phyloP scores from a whole-genome alignment of 2,797 vertebrate species.

The Lophotriccus pileatus region DNA sequence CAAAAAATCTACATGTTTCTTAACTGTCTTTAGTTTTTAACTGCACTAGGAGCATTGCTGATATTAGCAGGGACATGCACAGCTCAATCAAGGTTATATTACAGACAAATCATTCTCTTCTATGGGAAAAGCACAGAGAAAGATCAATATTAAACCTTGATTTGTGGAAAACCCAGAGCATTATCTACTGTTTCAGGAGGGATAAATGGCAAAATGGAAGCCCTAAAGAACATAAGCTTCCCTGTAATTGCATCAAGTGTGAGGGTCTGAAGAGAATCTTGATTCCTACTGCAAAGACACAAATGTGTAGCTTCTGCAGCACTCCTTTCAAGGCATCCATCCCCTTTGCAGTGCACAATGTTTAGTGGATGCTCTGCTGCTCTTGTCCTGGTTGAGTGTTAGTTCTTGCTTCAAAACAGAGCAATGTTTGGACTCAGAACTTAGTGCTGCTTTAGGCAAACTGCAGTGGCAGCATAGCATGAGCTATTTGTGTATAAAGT shows the following conservation, averaged over 20 bases:
- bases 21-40: neutral
- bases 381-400: neutral
- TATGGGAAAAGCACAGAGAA: neutral
- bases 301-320: neutral
- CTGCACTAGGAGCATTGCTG: neutral
- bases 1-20: neutral
- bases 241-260: slow-evolving; percentile 21
- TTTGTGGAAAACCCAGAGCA: neutral
- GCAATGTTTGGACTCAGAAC: neutral
- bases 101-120: slow-evolving; percentile 1
- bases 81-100: slow-evolving; percentile 27
- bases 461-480: neutral
- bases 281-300: neutral
- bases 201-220: slow-evolving; percentile 1
- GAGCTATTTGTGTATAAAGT: neutral
- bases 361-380: neutral
- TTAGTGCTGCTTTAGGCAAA: neutral
- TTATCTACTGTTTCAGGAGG: slow-evolving; percentile 31
- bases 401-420: neutral
- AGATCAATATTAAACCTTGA: slow-evolving; percentile 24
- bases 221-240: slow-evolving; percentile 20
- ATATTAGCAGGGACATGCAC: neutral
- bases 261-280: slow-evolving; percentile 20
- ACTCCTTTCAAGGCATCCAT: neutral
- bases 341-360: neutral